These are phyloP conservation scores for Bubalus kerabau DNA, from an alignment of 2,113 vertebrate species.

Conservation along the genomic window DNA sequence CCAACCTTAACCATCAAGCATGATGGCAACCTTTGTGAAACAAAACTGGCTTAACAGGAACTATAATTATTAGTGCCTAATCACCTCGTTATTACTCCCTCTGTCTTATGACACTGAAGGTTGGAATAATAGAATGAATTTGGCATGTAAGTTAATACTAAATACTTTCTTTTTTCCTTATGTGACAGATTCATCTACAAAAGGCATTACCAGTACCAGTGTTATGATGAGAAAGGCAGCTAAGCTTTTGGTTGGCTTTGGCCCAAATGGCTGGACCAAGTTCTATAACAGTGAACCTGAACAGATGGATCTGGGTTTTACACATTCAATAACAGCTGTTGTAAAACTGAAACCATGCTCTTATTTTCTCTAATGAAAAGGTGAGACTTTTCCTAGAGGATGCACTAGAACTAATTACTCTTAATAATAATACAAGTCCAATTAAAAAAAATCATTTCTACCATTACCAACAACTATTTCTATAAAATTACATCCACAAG, in stretches of 20 bases:
- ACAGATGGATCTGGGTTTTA: constrained; percentile 43
- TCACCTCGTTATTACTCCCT: constrained; percentile 4
- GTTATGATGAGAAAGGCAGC: constrained; percentile 74
- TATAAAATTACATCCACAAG: background rate
- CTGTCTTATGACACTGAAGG: constrained; percentile 26
- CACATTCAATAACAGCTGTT: constrained; percentile 44
- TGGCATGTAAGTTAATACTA: constrained; percentile 77
- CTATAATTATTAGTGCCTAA: background rate
- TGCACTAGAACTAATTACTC: constrained; percentile 1
- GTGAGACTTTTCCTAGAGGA: constrained; percentile 31
- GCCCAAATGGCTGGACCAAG: constrained; percentile 58
- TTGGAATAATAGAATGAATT: constrained; percentile 61
- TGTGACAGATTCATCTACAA: constrained; percentile 59
- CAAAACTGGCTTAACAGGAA: constrained; percentile 47
- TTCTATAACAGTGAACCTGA: constrained; percentile 48
- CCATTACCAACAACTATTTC: constrained; percentile 21
- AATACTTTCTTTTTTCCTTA: constrained; percentile 53
- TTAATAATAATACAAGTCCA: background rate
- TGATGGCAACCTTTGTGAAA: background rate
- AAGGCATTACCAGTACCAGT: constrained; percentile 60
- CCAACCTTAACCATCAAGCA: background rate
- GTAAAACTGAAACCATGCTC: constrained; percentile 36
- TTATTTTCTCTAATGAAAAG: constrained; percentile 51
- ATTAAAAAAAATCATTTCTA: constrained; percentile 31
- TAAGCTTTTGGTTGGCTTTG: constrained; percentile 68